Percentiles rank a stretch among this genome's conserved stretches.
These are phyloP conservation scores for Coecobrya sp. DNA, from an alignment of 2,888 invertebrate species.

Conservation along the genomic window DNA sequence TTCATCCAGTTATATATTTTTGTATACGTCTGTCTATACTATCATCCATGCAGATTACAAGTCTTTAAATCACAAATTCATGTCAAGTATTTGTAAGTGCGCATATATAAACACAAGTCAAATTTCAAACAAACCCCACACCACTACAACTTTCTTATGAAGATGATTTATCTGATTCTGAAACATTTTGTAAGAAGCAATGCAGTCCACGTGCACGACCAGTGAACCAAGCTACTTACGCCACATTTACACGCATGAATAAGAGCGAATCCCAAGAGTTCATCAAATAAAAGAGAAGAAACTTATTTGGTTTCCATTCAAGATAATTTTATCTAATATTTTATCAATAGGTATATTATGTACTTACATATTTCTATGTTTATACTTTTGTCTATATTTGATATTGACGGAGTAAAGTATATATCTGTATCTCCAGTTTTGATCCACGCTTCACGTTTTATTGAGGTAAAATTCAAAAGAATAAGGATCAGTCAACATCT, in stretches of 20 bases:
- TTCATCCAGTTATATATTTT: no score
- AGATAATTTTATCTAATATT: background rate
- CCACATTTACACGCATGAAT: constrained; percentile 29
- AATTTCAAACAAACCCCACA: constrained; percentile 12
- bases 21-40: no score
- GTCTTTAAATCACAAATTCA: background rate
- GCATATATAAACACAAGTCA: background rate
- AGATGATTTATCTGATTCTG: constrained; percentile 29
- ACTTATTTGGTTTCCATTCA: background rate
- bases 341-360: background rate
- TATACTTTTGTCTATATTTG: no score
- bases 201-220: background rate
- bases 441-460: background rate
- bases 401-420: background rate
- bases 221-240: constrained; percentile 26
- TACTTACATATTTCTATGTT: background rate
- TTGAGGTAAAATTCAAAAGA: background rate
- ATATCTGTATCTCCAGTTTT: background rate
- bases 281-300: constrained; percentile 54
- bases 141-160: constrained; percentile 1
- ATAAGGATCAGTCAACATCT: background rate
- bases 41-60: background rate
- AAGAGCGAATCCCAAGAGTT: constrained; percentile 33
- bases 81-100: background rate
- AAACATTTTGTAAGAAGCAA: background rate